Base-by-base conservation (phyloP, 2,113 vertebrate species). In the Excalfactoria chinensis region DNA sequence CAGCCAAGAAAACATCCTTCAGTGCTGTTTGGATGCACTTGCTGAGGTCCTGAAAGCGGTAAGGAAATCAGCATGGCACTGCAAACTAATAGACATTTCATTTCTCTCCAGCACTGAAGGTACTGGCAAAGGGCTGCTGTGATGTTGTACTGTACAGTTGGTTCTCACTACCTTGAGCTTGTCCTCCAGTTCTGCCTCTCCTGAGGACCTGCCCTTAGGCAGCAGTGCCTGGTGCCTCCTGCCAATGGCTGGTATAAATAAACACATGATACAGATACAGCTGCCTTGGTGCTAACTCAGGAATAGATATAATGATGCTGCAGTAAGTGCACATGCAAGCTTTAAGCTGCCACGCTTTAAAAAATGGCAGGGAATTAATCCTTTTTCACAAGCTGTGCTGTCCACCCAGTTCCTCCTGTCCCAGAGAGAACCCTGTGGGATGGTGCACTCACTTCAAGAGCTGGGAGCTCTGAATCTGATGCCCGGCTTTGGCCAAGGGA, bases 361-460 rank as follows among this genome's bases (percentile, higher is more conserved):
- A 76, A 48, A 26, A 53, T n/a, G 21, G 28, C 35, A 80, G 9
- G 25, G 25, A 77, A 67, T 32, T 3, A 67, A 37, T 63, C 12
- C 26, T 63, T 70, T 67, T 37, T 63, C 5, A 46, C 2, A 3
- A 6, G 3, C 20, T 26, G 0, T 20, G 44, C 35, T 37, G 76
- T 4, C 4, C 21, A 35, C 9, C 22, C 8, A 35, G 43, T 7
- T 34, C 8, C 17, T 64, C 21, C 17, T 34, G 76, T 20, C 40
- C n/a, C 53, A 25, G 1, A 60, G 8, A 28, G 6, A 67, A 49
- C 35, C 8, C 8, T 2, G 7, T 20, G 3, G 28, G 22, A 63
- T 25, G 59, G 22, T 2, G 0, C 11, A 13, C 41, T 55, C 18
- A 6, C 3, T 6, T 1, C n/a, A 25, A 0, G 46, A 66, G 34